Percentiles rank a stretch among this genome's conserved stretches.
These are phyloP conservation scores for Silurus aristotelis DNA, from an alignment of 2,797 vertebrate species.

Conservation along the genomic window DNA sequence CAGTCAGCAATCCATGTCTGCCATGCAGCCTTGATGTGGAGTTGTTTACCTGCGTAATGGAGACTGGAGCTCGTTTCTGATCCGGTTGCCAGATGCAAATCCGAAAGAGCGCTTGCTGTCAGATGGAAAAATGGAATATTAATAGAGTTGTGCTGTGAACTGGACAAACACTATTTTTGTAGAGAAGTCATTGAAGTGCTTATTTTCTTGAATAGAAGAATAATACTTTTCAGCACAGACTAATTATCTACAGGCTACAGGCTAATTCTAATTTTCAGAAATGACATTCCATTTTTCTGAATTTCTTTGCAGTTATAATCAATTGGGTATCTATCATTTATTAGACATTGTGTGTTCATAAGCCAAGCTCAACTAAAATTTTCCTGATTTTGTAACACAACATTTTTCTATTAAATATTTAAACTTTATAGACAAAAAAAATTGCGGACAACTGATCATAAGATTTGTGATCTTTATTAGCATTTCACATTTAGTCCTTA, in stretches of 20 bases:
- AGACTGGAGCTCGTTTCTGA: background rate
- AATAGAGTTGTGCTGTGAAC: background rate
- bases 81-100: slow-evolving; percentile 10
- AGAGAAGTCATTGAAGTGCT: background rate
- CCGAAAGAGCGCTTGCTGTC: background rate
- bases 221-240: background rate
- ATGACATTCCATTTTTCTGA: background rate
- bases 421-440: no score
- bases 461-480: no score
- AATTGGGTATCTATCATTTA: background rate
- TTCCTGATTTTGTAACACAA: no score
- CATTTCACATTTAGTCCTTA: no score
- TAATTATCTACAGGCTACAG: no score
- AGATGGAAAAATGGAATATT: background rate
- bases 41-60: background rate
- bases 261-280: no score
- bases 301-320: background rate
- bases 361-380: no score
- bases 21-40: background rate
- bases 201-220: background rate
- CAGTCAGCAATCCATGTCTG: slow-evolving; percentile 30
- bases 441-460: no score
- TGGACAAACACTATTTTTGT: background rate
- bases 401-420: no score
- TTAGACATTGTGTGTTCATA: no score